Conservation (phyloP, 2,888 invertebrate genomes). For the Chloroclysta siterata region DNA sequence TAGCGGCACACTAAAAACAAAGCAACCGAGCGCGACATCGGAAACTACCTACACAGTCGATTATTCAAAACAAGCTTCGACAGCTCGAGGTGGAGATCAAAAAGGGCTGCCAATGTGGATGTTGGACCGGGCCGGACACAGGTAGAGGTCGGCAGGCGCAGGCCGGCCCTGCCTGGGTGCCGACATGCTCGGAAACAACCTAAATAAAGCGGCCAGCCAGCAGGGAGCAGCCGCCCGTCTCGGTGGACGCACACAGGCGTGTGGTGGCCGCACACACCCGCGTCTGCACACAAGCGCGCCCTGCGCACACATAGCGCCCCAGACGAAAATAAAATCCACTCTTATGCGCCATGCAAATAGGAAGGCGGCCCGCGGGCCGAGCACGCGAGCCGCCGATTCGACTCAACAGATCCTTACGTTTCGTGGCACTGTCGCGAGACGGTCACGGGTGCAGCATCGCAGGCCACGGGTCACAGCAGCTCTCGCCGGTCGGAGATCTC, state of each 20-base stretch:
- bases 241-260: conserved; percentile 62
- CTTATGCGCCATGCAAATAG: conserved; percentile 84
- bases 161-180: conserved; percentile 49
- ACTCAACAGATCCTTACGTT: conserved; percentile 82
- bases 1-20: conserved; percentile 8
- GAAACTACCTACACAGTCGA: conserved; percentile 14
- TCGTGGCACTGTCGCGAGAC: conserved; percentile 82
- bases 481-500: conserved; percentile 68
- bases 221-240: conserved; percentile 79
- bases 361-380: conserved; percentile 74
- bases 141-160: conserved; percentile 48
- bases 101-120: conserved; percentile 35
- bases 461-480: conserved; percentile 74
- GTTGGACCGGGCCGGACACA: conserved; percentile 40
- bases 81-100: conserved; percentile 12
- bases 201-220: conserved; percentile 78
- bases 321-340: conserved; percentile 85
- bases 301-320: conserved; percentile 73
- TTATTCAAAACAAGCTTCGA: conserved; percentile 16
- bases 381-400: conserved; percentile 73
- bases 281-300: conserved; percentile 58
- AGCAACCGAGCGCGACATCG: conserved; percentile 7
- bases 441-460: conserved; percentile 83
- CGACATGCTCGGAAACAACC: conserved; percentile 74
- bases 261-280: conserved; percentile 54